Conservation (phyloP, 1,140 invertebrate genomes). For the Pseudomyrmex pallidus region DNA sequence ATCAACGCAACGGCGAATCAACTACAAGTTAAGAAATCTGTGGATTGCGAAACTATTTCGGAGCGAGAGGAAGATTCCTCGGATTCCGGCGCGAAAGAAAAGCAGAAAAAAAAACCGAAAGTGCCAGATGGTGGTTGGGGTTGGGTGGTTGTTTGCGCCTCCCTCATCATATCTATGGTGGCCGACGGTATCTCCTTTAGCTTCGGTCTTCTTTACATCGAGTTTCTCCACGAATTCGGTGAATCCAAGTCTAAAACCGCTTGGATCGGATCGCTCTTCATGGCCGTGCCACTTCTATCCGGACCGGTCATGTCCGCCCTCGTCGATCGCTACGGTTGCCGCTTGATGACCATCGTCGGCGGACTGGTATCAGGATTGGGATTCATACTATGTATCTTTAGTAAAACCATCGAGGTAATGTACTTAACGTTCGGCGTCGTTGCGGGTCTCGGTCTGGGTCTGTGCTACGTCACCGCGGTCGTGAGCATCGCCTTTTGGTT, state of each 20-base stretch:
- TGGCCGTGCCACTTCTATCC: slow-evolving; percentile 94
- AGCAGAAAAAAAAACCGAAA: slow-evolving; percentile 80
- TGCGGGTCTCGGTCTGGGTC: slow-evolving; percentile 93
- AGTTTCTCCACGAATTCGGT: slow-evolving; percentile 94
- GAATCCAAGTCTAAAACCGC: slow-evolving; percentile 93
- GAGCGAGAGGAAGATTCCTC: background rate
- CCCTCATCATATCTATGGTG: slow-evolving; percentile 95
- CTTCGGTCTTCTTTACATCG: slow-evolving; percentile 95
- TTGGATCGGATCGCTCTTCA: slow-evolving; percentile 95
- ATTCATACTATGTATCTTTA: slow-evolving; percentile 92
- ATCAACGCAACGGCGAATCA: slow-evolving; percentile 49
- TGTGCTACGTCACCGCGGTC: slow-evolving; percentile 95
- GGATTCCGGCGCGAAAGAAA: background rate
- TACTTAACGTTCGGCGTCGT: slow-evolving; percentile 95
- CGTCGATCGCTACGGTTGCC: slow-evolving; percentile 95
- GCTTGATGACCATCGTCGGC: slow-evolving; percentile 93
- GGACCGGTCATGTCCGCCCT: slow-evolving; percentile 94
- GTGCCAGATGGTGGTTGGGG: slow-evolving; percentile 92
- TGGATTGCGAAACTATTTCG: slow-evolving; percentile 43
- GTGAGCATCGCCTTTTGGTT: slow-evolving; percentile 98
- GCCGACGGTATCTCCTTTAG: slow-evolving; percentile 98
- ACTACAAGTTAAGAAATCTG: slow-evolving; percentile 47
- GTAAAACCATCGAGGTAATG: slow-evolving; percentile 90
- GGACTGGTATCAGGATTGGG: slow-evolving; percentile 91
- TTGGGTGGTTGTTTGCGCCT: slow-evolving; percentile 95